These are phyloP conservation scores for Columba livia DNA, from an alignment of 2,113 vertebrate species.

Conservation along the genomic window DNA sequence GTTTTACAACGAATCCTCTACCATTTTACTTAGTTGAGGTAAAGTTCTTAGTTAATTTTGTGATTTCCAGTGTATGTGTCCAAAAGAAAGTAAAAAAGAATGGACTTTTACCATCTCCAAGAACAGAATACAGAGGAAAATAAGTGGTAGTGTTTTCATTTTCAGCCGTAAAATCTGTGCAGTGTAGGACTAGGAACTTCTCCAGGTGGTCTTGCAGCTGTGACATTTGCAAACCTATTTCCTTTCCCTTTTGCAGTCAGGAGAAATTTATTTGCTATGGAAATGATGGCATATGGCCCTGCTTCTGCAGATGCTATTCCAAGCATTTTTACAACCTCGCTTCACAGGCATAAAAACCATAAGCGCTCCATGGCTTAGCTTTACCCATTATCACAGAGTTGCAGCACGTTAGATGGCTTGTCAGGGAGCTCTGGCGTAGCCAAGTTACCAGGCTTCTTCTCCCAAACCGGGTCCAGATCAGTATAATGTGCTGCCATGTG, in stretches of 20 bases:
- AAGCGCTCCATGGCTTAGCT: not conserved
- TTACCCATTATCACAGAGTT: not conserved
- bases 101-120: not conserved
- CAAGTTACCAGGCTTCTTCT: not conserved
- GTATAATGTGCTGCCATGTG: rapidly evolving
- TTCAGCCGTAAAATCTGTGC: not conserved
- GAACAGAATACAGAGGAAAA: not conserved
- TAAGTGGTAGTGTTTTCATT: not conserved
- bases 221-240: not conserved
- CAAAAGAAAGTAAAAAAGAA: not conserved
- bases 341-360: not conserved
- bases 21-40: not conserved
- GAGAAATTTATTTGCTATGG: not conserved
- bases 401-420: not conserved
- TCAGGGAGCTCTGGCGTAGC: not conserved
- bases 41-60: not conserved
- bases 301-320: not conserved
- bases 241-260: not conserved
- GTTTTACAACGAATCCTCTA: not conserved
- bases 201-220: constrained; percentile 2
- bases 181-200: not conserved
- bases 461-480: not conserved
- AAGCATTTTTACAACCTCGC: not conserved
- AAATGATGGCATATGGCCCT: not conserved
- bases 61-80: not conserved